phyloP scores from a whole-genome alignment of 2,113 vertebrate genomes.

The Xenopus laevis region DNA sequence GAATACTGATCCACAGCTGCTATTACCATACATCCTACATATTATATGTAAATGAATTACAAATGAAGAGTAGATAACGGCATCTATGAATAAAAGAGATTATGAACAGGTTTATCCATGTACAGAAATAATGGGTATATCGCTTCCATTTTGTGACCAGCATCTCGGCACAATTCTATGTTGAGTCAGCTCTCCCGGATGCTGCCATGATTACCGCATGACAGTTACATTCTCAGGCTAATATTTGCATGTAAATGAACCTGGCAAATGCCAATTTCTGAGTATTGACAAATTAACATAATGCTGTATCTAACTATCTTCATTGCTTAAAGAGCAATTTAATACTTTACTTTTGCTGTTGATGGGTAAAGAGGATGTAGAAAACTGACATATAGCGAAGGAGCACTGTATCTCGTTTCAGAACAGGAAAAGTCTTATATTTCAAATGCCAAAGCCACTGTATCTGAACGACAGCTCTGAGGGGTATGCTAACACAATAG shows the following conservation, averaged over 20 bases:
- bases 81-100: background rate
- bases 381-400: background rate
- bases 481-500: conserved; percentile 5
- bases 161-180: background rate
- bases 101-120: background rate
- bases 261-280: background rate
- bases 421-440: background rate
- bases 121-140: background rate
- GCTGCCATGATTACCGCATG: background rate
- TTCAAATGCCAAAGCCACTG: background rate
- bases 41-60: background rate
- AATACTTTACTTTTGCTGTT: background rate
- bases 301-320: background rate
- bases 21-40: background rate
- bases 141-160: background rate
- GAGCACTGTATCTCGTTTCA: background rate
- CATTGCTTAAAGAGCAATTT: background rate
- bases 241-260: conserved; percentile 3
- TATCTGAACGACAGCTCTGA: background rate
- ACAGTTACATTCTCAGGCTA: background rate
- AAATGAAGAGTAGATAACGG: background rate
- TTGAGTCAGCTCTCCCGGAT: background rate
- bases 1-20: background rate
- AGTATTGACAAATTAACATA: background rate
- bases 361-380: background rate